Evolutionary conservation across 2,888 invertebrate species (phyloP), one percentile per base, ranked within the genome.

Genomic region (Trissonchulus latispiculum): DNA sequence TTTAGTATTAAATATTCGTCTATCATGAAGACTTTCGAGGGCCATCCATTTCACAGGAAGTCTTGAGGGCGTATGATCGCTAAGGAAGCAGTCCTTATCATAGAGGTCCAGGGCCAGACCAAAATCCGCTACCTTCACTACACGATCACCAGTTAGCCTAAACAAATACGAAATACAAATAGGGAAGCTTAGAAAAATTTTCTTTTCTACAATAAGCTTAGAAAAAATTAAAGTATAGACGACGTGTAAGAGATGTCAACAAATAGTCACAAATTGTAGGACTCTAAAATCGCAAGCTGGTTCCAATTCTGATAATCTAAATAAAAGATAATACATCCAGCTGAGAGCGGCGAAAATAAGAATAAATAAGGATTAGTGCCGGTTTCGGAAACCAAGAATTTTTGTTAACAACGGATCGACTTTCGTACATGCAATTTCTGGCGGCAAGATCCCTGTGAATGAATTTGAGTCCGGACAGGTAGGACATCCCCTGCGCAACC

Each of bases 61-160:
- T 70, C 80, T 78, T 28, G 77, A 77, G 23, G 74, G 71, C 2
- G 75, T 76, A 74, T 85, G 85, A 67, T 83, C 83, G 72, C 85
- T 84, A 35, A 35, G 32, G 78, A 87, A 86, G 76, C 85, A 85
- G 76, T 86, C 86, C 75, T 84, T 83, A 76, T 86, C 86, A 75
- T 86, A 85, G 70, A 87, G 84, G 79, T 87, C 87, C 8, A 87
- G 81, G 1, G 87, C 86, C 72, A 87, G 79, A n/a, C 87, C 87
- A 80, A 87, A 87, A 78, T 87, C 87, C 2, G 86, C 86, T n/a
- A 87, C 86, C 78, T 86, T 85, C 28, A 86, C 85, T 1, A 85
- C 84, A 33, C 81, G 79, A 76, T 85, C 82, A 31, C 84, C 84
- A 74, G 85, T 85, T 68, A 87, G 78, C 86, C 86, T n/a, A n/a